A percentile compares a stretch with the other conserved stretches of the same genome.
phyloP scores from a whole-genome alignment of 2,888 invertebrate genomes.

The Danaus chrysippus region DNA sequence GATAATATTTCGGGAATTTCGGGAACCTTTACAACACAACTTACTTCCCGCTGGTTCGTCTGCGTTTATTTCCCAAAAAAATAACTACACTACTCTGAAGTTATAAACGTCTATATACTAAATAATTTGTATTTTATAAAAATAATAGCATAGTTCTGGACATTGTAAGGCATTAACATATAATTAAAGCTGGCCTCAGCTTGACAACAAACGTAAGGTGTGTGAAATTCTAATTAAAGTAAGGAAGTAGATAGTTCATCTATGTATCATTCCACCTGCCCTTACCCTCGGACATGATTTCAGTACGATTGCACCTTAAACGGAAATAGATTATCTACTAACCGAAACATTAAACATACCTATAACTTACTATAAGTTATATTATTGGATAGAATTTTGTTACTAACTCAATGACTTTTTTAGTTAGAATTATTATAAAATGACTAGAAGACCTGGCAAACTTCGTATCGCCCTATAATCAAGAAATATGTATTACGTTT shows the following conservation, averaged over 20 bases:
- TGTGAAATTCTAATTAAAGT: conserved; percentile 45
- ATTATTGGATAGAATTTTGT: too few relatives aligned
- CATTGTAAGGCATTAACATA: neutral
- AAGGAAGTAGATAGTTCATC: conserved; percentile 46
- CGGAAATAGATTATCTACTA: conserved; percentile 36
- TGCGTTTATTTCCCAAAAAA: too few relatives aligned
- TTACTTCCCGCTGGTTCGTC: too few relatives aligned
- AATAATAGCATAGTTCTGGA: neutral
- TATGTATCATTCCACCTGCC: conserved; percentile 57
- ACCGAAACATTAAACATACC: conserved; percentile 16
- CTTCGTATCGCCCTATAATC: too few relatives aligned
- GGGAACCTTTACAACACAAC: too few relatives aligned
- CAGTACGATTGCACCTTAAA: conserved; percentile 50
- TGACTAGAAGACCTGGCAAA: too few relatives aligned
- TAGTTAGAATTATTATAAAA: too few relatives aligned
- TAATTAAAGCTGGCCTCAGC: neutral
- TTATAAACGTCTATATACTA: too few relatives aligned
- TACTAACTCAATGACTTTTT: too few relatives aligned
- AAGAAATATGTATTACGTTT: too few relatives aligned
- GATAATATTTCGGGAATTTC: conserved; percentile 20
- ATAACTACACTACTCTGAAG: too few relatives aligned
- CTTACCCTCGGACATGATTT: conserved; percentile 49
- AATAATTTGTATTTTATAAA: neutral
- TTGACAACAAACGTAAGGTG: conserved; percentile 33
- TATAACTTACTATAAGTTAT: neutral